These are phyloP conservation scores for Morphnarchus princeps DNA, from an alignment of 2,113 vertebrate genomes.

Conservation along the genomic window DNA sequence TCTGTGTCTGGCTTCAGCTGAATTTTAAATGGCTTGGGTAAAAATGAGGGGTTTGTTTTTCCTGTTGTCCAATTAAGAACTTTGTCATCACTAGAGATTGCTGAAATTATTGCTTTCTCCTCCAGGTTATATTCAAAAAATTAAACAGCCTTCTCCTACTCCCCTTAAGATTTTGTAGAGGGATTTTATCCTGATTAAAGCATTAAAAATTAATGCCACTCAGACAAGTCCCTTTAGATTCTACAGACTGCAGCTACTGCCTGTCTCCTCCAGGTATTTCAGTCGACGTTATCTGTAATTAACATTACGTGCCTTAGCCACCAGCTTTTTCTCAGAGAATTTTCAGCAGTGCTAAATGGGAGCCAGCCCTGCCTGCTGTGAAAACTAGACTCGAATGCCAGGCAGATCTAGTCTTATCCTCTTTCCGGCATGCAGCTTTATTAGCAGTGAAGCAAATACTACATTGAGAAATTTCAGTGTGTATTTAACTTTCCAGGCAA, in stretches of 20 bases:
- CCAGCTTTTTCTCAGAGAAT: not conserved
- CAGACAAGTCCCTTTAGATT: slow-evolving; percentile 23
- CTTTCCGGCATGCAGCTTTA: not conserved
- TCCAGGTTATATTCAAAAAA: slow-evolving; percentile 31
- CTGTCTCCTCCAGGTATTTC: slow-evolving; percentile 37
- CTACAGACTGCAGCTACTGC: not conserved
- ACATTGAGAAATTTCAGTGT: not conserved
- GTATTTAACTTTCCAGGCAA: not conserved
- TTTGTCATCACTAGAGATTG: not conserved
- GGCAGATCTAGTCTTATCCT: not conserved
- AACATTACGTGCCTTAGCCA: not conserved
- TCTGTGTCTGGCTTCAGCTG: not conserved
- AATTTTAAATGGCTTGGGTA: not conserved
- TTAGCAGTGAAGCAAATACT: not conserved
- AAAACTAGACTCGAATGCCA: not conserved
- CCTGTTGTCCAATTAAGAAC: not conserved
- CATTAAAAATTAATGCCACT: slow-evolving; percentile 49
- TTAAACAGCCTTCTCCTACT: not conserved
- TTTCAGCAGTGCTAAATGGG: not conserved
- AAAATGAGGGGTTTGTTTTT: not conserved
- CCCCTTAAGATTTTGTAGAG: not conserved
- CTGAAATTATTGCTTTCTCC: not conserved
- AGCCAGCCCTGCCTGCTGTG: not conserved
- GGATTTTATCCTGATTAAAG: slow-evolving; percentile 51
- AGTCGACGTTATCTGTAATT: slow-evolving; percentile 11